phyloP scores from a whole-genome alignment of 1,140 invertebrate genomes.

The Macrotrachela quadricornifera region DNA sequence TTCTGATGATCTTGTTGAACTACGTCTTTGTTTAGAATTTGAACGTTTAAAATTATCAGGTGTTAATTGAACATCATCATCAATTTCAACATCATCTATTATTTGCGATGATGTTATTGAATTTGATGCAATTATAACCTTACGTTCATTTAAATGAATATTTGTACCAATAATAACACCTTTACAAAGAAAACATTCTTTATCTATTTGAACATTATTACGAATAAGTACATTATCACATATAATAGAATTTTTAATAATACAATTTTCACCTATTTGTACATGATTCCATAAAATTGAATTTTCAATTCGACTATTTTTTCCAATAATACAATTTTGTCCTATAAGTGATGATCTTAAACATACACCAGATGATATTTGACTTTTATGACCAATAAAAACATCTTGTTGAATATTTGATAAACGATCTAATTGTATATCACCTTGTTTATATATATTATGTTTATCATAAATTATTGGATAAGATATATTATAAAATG shows the following conservation, averaged over 20 bases:
- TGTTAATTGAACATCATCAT: neutral
- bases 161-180: slow-evolving; percentile 14
- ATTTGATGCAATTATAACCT: neutral
- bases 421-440: neutral
- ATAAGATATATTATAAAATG: slow-evolving; percentile 38
- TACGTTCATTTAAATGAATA: neutral
- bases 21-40: neutral
- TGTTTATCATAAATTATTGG: neutral
- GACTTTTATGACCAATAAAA: slow-evolving; percentile 5
- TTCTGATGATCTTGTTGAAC: neutral
- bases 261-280: slow-evolving; percentile 45
- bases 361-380: slow-evolving; percentile 10
- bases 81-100: neutral
- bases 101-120: neutral
- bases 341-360: slow-evolving; percentile 53
- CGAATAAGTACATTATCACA: slow-evolving; percentile 17
- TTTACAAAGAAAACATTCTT: slow-evolving; percentile 40
- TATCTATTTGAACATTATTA: slow-evolving; percentile 13
- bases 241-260: slow-evolving; percentile 34
- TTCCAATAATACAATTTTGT: slow-evolving; percentile 52
- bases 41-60: neutral
- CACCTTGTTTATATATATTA: neutral
- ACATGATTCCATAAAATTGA: slow-evolving; percentile 53
- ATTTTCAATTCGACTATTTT: slow-evolving; percentile 47
- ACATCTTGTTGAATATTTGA: neutral